A percentile compares a stretch with the other conserved stretches of the same genome.
phyloP scores from a whole-genome alignment of 2,113 vertebrate species.

The Ictidomys tridecemlineatus region DNA sequence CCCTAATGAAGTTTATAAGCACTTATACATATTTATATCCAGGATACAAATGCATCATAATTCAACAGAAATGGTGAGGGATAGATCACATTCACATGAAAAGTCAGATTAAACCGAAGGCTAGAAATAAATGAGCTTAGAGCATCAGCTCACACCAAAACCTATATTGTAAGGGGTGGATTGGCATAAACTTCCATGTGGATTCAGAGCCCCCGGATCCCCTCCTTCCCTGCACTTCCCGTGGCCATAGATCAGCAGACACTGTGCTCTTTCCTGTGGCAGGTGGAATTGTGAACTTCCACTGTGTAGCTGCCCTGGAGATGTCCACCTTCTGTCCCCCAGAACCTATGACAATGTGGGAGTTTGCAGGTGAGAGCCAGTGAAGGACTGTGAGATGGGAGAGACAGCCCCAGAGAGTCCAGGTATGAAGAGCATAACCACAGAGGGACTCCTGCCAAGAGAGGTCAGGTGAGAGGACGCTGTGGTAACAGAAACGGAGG shows the following conservation, averaged over 20 bases:
- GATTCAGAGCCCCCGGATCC: rapidly evolving
- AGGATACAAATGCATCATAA: conserved; percentile 78
- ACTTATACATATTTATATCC: conserved; percentile 82
- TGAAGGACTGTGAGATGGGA: background rate
- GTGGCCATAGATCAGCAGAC: rapidly evolving
- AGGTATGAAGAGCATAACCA: too few species aligned
- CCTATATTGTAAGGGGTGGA: rapidly evolving
- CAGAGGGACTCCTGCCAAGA: background rate
- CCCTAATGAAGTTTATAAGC: conserved; percentile 84
- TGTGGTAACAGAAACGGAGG: rapidly evolving
- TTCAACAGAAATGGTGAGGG: conserved; percentile 68
- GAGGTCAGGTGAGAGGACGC: background rate
- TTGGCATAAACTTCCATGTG: rapidly evolving
- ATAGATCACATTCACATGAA: conserved; percentile 78
- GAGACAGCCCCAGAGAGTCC: too few species aligned
- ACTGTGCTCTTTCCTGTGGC: rapidly evolving
- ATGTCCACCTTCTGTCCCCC: background rate
- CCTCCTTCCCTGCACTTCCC: background rate
- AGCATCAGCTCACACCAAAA: background rate
- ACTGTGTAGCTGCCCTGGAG: background rate
- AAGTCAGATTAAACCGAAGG: background rate
- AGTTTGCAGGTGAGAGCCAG: rapidly evolving
- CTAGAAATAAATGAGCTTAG: conserved; percentile 23
- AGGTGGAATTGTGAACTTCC: background rate
- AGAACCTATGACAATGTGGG: too few species aligned